Evolutionary conservation across 2,113 vertebrate genomes (phyloP).

Genomic region (Phocoena phocoena): DNA sequence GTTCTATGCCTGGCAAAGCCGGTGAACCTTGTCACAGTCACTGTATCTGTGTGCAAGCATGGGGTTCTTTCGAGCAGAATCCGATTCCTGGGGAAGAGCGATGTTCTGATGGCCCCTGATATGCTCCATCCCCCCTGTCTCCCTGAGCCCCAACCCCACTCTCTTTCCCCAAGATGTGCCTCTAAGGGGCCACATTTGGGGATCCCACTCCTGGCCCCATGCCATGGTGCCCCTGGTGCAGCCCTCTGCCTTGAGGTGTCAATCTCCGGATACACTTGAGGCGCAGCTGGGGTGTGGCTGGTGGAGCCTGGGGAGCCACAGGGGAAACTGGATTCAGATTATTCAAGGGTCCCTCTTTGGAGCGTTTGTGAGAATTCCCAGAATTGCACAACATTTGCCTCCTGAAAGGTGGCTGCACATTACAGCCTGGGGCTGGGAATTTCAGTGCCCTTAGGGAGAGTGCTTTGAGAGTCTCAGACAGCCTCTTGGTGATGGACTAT

Average conservation of each 20-base stretch:
- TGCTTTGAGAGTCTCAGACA: background rate
- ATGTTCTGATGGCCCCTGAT: background rate
- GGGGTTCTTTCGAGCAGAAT: background rate
- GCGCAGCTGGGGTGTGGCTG: background rate
- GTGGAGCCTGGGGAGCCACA: background rate
- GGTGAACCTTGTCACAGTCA: background rate
- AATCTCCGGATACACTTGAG: background rate
- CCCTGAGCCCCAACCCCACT: background rate
- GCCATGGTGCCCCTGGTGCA: background rate
- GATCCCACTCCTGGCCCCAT: fast-evolving
- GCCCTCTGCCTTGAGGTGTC: background rate
- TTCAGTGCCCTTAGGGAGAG: background rate
- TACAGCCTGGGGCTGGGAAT: background rate
- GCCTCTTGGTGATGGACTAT: background rate
- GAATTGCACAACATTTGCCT: fast-evolving
- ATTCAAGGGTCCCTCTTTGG: background rate
- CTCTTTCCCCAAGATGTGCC: background rate
- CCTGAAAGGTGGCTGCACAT: background rate
- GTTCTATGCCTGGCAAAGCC: fast-evolving
- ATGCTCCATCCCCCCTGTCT: background rate
- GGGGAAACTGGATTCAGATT: background rate
- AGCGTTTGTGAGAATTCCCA: background rate
- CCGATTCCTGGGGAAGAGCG: background rate
- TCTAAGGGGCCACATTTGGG: background rate
- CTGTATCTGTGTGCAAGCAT: no score